These are phyloP conservation scores for Luffia ferchaultella DNA, from an alignment of 2,888 invertebrate species.

Conservation along the genomic window DNA sequence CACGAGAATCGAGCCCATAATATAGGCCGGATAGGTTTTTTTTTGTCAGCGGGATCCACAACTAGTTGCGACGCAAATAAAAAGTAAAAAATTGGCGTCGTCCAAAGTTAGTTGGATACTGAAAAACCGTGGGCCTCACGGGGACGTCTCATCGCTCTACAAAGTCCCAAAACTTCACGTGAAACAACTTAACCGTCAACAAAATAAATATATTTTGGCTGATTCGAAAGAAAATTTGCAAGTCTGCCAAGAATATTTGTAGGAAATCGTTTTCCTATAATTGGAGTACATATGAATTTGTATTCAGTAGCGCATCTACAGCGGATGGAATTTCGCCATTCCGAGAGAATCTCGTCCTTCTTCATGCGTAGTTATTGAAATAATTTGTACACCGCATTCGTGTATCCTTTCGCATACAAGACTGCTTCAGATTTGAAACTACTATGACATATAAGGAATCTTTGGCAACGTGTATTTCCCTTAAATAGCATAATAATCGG, in stretches of 20 bases:
- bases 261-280: slow-evolving; percentile 67
- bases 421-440: too few relatives aligned
- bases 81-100: not conserved
- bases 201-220: slow-evolving; percentile 64
- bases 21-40: too few relatives aligned
- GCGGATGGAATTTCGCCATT: slow-evolving; percentile 58
- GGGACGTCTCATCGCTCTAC: too few relatives aligned
- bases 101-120: too few relatives aligned
- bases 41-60: too few relatives aligned
- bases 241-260: slow-evolving; percentile 66
- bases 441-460: too few relatives aligned
- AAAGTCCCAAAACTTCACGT: too few relatives aligned
- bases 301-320: slow-evolving; percentile 63
- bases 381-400: slow-evolving; percentile 56
- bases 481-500: too few relatives aligned
- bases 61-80: slow-evolving; percentile 13
- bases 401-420: too few relatives aligned
- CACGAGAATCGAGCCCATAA: too few relatives aligned
- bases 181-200: slow-evolving; percentile 45
- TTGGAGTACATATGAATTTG: slow-evolving; percentile 67
- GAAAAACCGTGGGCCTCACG: too few relatives aligned
- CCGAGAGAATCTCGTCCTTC: slow-evolving; percentile 50
- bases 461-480: too few relatives aligned
- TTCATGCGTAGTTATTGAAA: slow-evolving; percentile 62
- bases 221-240: slow-evolving; percentile 62